These are phyloP conservation scores for Spondyliosoma cantharus DNA, from an alignment of 2,797 vertebrate species.

Conservation along the genomic window DNA sequence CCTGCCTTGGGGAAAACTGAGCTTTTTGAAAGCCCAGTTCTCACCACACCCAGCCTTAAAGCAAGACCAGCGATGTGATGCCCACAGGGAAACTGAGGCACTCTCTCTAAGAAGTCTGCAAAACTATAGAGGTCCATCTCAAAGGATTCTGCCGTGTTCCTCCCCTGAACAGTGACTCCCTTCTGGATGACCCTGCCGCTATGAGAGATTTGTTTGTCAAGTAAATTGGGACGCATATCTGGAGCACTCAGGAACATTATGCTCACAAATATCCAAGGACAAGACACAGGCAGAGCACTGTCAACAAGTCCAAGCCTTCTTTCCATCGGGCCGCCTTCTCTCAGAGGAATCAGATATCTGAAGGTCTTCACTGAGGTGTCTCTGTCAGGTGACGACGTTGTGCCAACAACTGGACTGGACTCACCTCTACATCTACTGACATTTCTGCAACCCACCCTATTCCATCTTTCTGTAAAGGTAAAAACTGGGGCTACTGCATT, in stretches of 20 bases:
- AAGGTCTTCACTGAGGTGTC: conserved; percentile 14
- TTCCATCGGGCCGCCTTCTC: conserved; percentile 15
- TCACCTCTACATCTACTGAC: background rate
- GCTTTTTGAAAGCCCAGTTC: conserved; percentile 69
- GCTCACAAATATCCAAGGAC: conserved; percentile 60
- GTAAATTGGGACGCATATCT: conserved; percentile 51
- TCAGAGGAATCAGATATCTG: conserved; percentile 24
- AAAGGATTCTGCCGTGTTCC: conserved; percentile 56
- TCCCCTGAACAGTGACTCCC: conserved; percentile 50
- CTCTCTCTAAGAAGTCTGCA: conserved; percentile 64
- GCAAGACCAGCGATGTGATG: conserved; percentile 62
- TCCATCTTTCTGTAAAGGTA: conserved; percentile 7
- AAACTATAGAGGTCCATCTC: conserved; percentile 64
- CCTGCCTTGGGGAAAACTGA: conserved; percentile 71
- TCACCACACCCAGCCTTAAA: conserved; percentile 70
- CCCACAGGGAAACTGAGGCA: conserved; percentile 64
- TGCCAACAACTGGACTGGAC: conserved; percentile 1
- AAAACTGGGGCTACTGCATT: background rate
- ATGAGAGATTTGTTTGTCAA: conserved; percentile 56
- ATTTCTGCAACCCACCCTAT: background rate
- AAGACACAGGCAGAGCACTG: conserved; percentile 4
- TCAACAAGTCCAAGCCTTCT: conserved; percentile 6
- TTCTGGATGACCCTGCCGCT: conserved; percentile 44
- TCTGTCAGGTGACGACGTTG: background rate
- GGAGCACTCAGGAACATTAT: conserved; percentile 46